Evolutionary conservation across 35 echinoderm and acorn worm genomes (phyloP).

Genomic region (Strongylocentrotus purpuratus): DNA sequence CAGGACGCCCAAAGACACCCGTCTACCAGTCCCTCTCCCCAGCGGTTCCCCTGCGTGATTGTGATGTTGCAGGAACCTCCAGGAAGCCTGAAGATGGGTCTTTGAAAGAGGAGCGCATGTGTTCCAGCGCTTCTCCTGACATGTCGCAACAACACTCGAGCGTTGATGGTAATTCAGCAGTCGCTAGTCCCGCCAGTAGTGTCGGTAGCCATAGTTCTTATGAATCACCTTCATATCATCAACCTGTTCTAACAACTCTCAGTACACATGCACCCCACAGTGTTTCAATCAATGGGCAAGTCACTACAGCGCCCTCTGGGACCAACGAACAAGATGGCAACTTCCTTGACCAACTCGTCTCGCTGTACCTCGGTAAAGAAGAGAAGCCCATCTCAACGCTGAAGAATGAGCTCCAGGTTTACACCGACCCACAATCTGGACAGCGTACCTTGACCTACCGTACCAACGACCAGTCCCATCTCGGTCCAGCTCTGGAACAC

Average conservation of each 20-base stretch:
- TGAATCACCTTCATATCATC: background rate
- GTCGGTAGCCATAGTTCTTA: background rate
- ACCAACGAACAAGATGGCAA: constrained; percentile 72
- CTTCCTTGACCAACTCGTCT: constrained; percentile 90
- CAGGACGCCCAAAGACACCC: constrained; percentile 87
- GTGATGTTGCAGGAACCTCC: background rate
- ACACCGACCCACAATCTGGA: constrained; percentile 72
- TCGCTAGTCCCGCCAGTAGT: background rate
- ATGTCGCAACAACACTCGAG: background rate
- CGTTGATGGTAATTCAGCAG: background rate
- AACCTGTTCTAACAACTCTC: constrained; percentile 61
- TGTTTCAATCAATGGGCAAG: background rate
- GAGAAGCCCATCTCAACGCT: constrained; percentile 88
- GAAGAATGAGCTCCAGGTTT: constrained; percentile 94
- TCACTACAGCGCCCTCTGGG: background rate
- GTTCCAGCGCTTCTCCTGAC: background rate
- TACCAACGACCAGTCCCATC: constrained; percentile 53
- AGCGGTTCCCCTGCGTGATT: background rate
- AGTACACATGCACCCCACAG: constrained; percentile 44
- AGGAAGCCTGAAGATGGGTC: background rate
- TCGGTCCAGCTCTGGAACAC: constrained; percentile 42
- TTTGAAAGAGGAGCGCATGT: background rate
- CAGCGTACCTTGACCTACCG: constrained; percentile 46
- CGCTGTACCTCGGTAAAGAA: constrained; percentile 92
- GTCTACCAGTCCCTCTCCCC: constrained; percentile 70